Evolutionary conservation across 2,888 invertebrate species (phyloP), one percentile per base, ranked within the genome.

Genomic region (Tinea pellionella): DNA sequence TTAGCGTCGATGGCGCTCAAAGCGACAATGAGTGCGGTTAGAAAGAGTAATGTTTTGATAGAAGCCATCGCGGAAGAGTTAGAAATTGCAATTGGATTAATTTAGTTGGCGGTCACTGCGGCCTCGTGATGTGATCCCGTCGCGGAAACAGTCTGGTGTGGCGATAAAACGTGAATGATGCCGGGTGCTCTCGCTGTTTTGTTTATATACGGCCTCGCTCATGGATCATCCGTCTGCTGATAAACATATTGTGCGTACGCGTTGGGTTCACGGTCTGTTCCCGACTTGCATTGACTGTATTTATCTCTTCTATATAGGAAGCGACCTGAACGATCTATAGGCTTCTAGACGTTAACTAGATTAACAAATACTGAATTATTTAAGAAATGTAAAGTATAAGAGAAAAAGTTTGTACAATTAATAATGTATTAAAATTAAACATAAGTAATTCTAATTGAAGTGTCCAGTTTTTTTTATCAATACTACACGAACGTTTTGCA

Each of bases 201-300:
- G 71, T 72, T 73, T 85, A 43, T 87, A 82, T 86, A 87, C 79
- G 84, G 84, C 86, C 86, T 87, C 86, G 86, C 85, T 87, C 86
- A 85, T 19, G 51, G 74, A 74, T 79, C 82, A 80, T 83, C 84
- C 80, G 80, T 75, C 78, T 71, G 72, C 78, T 71, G 68, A 75
- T 74, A 74, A 74, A 77, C 75, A 59, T 15, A 72, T 69, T 18
- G 60, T 41, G 70, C 68, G 76, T 76, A 66, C 59, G 62, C 61
- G 72, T 75, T 68, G 79, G 79, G 86, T 86, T 87, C 86, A 87
- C 77, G 86, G 86, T 77, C 80, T 65, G 63, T 72, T 75, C 80
- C 80, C 85, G 80, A 83, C 71, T 72, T 72, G 72, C 74, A 75
- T 77, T 75, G 72, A 74, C 66, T 65, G 57, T 66, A 65, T 63